Base-by-base conservation (phyloP, 1,140 invertebrate species). In the Zaprionus davidi region DNA sequence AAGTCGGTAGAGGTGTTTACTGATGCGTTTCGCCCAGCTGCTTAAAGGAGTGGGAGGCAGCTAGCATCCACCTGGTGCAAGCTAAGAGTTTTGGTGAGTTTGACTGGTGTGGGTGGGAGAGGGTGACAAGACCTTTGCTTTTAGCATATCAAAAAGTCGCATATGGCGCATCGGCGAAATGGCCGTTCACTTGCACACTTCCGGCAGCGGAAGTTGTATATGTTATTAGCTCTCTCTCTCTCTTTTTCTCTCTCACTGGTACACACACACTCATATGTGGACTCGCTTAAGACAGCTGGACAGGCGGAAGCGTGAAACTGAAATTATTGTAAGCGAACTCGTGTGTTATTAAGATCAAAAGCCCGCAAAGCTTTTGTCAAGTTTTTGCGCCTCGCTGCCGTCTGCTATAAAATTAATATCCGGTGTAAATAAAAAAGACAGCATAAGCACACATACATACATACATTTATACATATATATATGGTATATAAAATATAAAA, bases 401-500 rank as follows among this genome's bases (percentile, higher is more conserved):
- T 69, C 84, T 88, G 78, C 81, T 88, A 88, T 88, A 88, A 88
- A 88, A 88, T 88, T 88, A 88, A 88, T 88, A 88, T 88, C 84
- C 84, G 84, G 84, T 88, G 84, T 90, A 88, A 88, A 88, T 88
- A 88, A 90, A 87, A 87, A 83, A 82, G 41, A 38, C 36, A 38
- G 36, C 13, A 13, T 13, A 15, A 38, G 36, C 36, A 38, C n/a
- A 44, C 41, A 44, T 2, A 51, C 20, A 51, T 13, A 24, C 9
- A 51, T 20, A 49, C 41, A 44, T n/a, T 22, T 49, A 22, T 12
- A 49, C 2, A 24, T 13, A 12, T 51, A 24, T 51, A 12, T 3
- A 22, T 20, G 46, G 2, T 49, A 22, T 51, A 51, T 51, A 51
- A 22, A 24, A 24, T 51, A 51, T 51, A 51, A 51, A 51, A 51